Base-by-base conservation (phyloP, 2,888 invertebrate species). In the Dysmachus trigonus region DNA sequence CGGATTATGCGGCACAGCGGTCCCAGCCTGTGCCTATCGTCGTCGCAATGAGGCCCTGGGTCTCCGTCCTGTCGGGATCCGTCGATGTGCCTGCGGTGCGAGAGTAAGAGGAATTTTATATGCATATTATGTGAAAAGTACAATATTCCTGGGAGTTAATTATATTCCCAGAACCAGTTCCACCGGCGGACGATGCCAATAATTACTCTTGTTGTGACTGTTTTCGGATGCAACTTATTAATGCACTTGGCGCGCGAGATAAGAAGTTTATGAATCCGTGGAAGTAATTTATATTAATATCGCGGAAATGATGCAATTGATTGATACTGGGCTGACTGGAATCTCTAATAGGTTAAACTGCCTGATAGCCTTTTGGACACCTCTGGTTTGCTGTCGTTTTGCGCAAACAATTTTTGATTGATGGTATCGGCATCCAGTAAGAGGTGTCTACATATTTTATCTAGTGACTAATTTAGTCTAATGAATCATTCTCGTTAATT, bases 101-200 rank as follows among this genome's bases (percentile, higher is more conserved):
- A 33, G n/a, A n/a, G 73, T 31, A 73, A 41, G 79, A 18, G 51
- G 47, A 38, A 47, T 41, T 41, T 27, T 30, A 79, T 79, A 51
- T 31, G 22, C 79, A 47, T 79, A 79, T 47, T 47, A 38, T 38
- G 27, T 62, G 27, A 33, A 47, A 47, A 30, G 38, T 31, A 47
- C 38, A 47, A 79, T 79, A 79, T 76, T 38, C 47, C 27, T 79
- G 30, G 47, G 51, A 51, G 38, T 51, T 79, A 79, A 79, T 79
- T 79, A 79, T 79, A 79, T 79, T 79, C 51, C 27, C 51, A 51
- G 51, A 79, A 79, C 79, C 41, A 51, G 79, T 79, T 79, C 15
- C 27, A 1, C 6, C 33, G 30, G 15, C 27, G n/a, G 47, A 18
- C 27, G 38, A 31, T 79, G 51, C 35, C 41, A 35, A 76, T 76